phyloP scores from a whole-genome alignment of 2,888 invertebrate genomes.

The Epirrhoe tristata region DNA sequence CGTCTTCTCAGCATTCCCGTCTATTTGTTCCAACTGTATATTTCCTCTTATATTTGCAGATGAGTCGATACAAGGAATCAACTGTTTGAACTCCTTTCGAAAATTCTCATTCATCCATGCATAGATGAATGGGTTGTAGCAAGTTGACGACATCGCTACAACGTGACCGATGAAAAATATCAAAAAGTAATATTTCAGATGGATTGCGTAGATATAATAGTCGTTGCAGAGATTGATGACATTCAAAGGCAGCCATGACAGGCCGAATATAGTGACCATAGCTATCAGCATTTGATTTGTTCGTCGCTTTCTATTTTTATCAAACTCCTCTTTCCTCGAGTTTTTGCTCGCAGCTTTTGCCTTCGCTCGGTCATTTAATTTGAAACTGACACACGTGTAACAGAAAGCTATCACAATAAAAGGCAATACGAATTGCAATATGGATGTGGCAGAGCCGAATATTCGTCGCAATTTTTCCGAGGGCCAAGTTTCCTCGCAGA shows the following conservation, averaged over 20 bases:
- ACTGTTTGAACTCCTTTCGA: constrained; percentile 95
- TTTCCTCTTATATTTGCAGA: constrained; percentile 71
- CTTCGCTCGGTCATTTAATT: constrained; percentile 93
- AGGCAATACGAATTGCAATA: constrained; percentile 97
- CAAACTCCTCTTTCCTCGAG: constrained; percentile 94
- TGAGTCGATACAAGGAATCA: constrained; percentile 87
- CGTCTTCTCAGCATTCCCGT: constrained; percentile 88
- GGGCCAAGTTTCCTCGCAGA: constrained; percentile 97
- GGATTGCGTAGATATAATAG: constrained; percentile 89
- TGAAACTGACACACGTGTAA: constrained; percentile 96
- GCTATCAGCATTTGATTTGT: constrained; percentile 99
- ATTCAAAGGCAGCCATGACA: constrained; percentile 98
- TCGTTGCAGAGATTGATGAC: constrained; percentile 94
- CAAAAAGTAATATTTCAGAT: constrained; percentile 94
- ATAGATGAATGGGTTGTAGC: constrained; percentile 98
- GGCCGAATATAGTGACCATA: constrained; percentile 98
- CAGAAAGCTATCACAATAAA: constrained; percentile 97
- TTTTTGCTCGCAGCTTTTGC: constrained; percentile 94
- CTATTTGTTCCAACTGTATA: constrained; percentile 81
- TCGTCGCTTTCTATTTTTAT: constrained; percentile 94
- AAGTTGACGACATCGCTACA: constrained; percentile 97
- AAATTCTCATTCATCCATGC: constrained; percentile 99
- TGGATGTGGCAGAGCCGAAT: constrained; percentile 95
- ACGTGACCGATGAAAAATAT: constrained; percentile 96
- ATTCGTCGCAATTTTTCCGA: constrained; percentile 90